phyloP scores from a whole-genome alignment of 2,797 vertebrate species.

The Eulemur rubriventer region DNA sequence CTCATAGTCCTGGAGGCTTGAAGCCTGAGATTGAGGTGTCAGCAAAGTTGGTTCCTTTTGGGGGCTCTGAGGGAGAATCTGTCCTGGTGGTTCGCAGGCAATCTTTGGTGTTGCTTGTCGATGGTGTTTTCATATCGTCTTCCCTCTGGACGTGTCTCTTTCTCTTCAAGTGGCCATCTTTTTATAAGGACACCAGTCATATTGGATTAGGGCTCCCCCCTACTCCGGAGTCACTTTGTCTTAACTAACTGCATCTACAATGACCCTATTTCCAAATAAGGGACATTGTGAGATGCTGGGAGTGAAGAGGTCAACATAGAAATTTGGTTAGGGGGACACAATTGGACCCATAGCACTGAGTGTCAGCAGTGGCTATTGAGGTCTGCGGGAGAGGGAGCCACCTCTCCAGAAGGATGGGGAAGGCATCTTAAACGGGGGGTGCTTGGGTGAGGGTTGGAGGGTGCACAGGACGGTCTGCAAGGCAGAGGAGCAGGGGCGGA shows the following conservation, averaged over 20 bases:
- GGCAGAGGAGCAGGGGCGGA: not conserved
- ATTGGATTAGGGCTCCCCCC: not conserved
- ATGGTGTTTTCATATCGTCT: not conserved
- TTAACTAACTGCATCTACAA: not conserved
- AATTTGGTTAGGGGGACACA: not conserved
- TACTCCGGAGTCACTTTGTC: not conserved
- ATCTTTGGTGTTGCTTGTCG: not conserved
- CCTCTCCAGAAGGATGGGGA: not conserved
- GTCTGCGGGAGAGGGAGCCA: fast-evolving
- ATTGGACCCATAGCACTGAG: too few species aligned
- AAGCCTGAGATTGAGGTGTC: too few species aligned
- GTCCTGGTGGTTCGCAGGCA: too few species aligned
- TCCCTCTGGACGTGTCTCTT: not conserved
- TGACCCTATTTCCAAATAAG: not conserved
- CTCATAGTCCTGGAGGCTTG: not conserved
- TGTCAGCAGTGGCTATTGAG: not conserved
- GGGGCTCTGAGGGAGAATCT: not conserved
- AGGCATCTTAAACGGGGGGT: not conserved
- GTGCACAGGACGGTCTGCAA: not conserved
- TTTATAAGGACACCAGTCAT: not conserved
- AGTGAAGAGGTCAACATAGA: not conserved
- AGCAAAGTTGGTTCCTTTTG: not conserved
- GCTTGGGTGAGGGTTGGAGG: too few species aligned
- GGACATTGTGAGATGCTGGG: not conserved
- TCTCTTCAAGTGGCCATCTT: not conserved